Evolutionary conservation across 2,888 invertebrate species (phyloP).

Genomic region (Allygus modestus): DNA sequence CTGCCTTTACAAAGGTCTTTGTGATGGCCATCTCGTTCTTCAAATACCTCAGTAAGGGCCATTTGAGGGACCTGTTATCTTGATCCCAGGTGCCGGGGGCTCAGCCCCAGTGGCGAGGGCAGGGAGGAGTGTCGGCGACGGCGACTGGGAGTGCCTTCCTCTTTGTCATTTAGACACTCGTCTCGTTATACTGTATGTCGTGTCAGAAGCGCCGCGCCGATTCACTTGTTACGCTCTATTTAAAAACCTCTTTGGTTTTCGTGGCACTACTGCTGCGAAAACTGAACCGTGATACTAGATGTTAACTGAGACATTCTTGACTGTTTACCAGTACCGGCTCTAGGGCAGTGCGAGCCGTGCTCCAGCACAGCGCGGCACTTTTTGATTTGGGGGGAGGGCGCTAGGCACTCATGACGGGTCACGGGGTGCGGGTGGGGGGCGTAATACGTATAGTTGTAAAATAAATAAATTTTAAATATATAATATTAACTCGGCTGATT

Average conservation of each 20-base stretch:
- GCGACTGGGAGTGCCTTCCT: neutral
- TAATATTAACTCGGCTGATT: no score
- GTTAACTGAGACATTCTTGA: no score
- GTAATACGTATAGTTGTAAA: no score
- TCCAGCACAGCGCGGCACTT: no score
- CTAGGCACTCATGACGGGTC: no score
- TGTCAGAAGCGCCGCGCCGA: neutral
- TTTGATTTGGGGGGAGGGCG: no score
- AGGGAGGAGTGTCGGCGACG: neutral
- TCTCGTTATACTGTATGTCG: neutral
- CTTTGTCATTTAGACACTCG: neutral
- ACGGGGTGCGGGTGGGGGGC: no score
- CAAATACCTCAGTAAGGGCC: constrained; percentile 17
- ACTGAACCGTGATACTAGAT: no score
- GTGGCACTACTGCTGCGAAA: neutral
- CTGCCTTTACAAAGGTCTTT: constrained; percentile 6
- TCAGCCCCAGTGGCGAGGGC: no score
- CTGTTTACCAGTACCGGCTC: no score
- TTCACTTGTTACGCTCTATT: neutral
- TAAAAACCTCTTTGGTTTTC: neutral
- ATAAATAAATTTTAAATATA: no score
- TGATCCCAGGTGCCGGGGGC: constrained; percentile 16
- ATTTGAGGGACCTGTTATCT: neutral
- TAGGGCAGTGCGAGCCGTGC: no score
- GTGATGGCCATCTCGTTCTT: neutral